A percentile compares a stretch with the other conserved stretches of the same genome.
phyloP scores from a whole-genome alignment of 2,888 invertebrate species.

The Sclerodermus sp. region DNA sequence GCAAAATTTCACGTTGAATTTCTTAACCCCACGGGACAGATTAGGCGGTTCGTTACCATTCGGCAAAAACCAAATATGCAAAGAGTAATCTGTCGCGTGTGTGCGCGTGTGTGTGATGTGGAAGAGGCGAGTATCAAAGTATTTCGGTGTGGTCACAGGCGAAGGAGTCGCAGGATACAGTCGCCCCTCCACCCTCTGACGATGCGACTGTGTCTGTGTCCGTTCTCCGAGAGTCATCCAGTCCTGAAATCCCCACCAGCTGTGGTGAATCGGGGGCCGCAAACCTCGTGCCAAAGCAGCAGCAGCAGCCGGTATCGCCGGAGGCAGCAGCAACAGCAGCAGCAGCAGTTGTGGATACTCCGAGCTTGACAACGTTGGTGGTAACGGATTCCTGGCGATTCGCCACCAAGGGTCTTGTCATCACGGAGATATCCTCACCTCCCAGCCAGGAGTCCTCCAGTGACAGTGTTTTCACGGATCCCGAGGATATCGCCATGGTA shows the following conservation, averaged over 20 bases:
- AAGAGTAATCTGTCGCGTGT: too few relatives aligned
- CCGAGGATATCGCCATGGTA: constrained; percentile 53
- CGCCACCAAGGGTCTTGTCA: constrained; percentile 45
- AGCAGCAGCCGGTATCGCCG: background rate
- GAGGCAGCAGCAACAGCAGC: background rate
- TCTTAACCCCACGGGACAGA: too few relatives aligned
- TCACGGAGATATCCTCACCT: constrained; percentile 48
- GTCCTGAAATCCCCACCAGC: background rate
- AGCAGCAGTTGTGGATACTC: background rate
- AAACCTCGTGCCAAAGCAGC: background rate
- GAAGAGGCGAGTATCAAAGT: too few relatives aligned
- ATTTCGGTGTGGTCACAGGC: constrained; percentile 3
- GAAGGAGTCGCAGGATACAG: background rate
- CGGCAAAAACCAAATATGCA: too few relatives aligned
- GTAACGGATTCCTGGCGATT: constrained; percentile 57
- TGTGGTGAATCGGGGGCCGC: background rate
- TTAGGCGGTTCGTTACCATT: too few relatives aligned
- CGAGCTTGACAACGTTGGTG: background rate
- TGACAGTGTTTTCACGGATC: constrained; percentile 77
- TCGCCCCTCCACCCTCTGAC: background rate
- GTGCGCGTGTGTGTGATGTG: too few relatives aligned
- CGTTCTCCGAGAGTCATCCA: too few relatives aligned
- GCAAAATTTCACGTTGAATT: too few relatives aligned
- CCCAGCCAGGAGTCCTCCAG: constrained; percentile 68
- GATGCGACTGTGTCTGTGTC: too few relatives aligned